A percentile compares a stretch with the other conserved stretches of the same genome.
These are phyloP conservation scores for Bombus huntii DNA, from an alignment of 1,140 invertebrate species.

Conservation along the genomic window DNA sequence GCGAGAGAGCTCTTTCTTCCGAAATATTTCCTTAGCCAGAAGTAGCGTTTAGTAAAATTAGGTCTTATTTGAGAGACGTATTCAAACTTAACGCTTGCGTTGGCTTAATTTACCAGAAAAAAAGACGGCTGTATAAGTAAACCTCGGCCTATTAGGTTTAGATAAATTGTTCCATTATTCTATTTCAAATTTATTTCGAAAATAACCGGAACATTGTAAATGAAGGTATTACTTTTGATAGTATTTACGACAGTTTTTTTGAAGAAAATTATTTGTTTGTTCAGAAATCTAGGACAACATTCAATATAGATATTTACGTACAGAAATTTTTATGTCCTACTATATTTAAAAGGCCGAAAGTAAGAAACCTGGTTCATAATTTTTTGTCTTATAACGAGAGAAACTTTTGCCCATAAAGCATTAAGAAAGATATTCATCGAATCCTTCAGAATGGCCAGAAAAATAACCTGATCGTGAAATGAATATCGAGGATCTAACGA, in stretches of 20 bases:
- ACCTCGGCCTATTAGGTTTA: background rate
- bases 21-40: background rate
- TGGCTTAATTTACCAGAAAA: too few relatives aligned
- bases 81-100: background rate
- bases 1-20: background rate
- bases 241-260: too few relatives aligned
- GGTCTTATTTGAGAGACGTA: background rate
- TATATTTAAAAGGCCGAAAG: too few relatives aligned
- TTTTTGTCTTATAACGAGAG: background rate
- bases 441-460: background rate
- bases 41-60: background rate
- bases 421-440: background rate
- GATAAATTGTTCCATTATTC: background rate
- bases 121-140: too few relatives aligned
- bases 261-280: too few relatives aligned
- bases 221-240: background rate
- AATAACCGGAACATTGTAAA: background rate
- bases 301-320: too few relatives aligned
- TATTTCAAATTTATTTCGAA: too few relatives aligned
- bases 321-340: too few relatives aligned
- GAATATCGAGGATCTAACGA: slow-evolving; percentile 1
- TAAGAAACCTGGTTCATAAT: too few relatives aligned
- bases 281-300: too few relatives aligned
- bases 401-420: background rate
- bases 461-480: background rate